These are phyloP conservation scores for Brachionichthys hirsutus DNA, from an alignment of 2,113 vertebrate species.

Conservation along the genomic window DNA sequence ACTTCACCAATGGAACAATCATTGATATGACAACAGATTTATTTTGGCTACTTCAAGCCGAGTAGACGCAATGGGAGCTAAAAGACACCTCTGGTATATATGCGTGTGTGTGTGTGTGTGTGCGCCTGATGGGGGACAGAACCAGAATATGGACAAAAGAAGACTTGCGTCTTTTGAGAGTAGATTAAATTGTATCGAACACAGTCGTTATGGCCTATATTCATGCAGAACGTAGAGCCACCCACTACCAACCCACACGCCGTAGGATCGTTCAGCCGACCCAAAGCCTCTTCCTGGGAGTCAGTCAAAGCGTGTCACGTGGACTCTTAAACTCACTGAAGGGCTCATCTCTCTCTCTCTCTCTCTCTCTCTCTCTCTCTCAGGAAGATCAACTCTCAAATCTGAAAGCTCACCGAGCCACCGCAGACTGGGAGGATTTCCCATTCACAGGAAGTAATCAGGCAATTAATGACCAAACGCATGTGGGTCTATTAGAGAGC, in stretches of 20 bases:
- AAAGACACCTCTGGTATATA: constrained; percentile 17
- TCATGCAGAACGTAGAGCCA: constrained; percentile 13
- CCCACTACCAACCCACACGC: constrained; percentile 8
- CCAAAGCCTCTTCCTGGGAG: constrained; percentile 56
- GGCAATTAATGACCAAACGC: constrained; percentile 80
- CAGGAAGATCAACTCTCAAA: constrained; percentile 64
- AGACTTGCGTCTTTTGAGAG: constrained; percentile 20
- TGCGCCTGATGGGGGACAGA: constrained; percentile 12
- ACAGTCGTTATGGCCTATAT: constrained; percentile 10
- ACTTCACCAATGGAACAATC: constrained; percentile 75
- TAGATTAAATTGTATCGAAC: constrained; percentile 25
- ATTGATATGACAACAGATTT: constrained; percentile 81
- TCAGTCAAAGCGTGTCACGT: constrained; percentile 62
- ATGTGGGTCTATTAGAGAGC: constrained; percentile 74
- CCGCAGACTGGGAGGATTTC: constrained; percentile 74
- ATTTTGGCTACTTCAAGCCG: constrained; percentile 58
- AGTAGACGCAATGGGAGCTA: constrained; percentile 27
- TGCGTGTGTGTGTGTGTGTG: no score
- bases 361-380: constrained; percentile 10
- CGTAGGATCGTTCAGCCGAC: constrained; percentile 43
- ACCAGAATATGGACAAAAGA: constrained; percentile 3
- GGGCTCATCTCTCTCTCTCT: constrained; percentile 23
- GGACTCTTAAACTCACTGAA: constrained; percentile 57
- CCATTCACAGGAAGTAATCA: constrained; percentile 76
- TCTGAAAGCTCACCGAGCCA: constrained; percentile 60